Evolutionary conservation across 2,888 invertebrate species (phyloP).

Genomic region (Molanna angustata): DNA sequence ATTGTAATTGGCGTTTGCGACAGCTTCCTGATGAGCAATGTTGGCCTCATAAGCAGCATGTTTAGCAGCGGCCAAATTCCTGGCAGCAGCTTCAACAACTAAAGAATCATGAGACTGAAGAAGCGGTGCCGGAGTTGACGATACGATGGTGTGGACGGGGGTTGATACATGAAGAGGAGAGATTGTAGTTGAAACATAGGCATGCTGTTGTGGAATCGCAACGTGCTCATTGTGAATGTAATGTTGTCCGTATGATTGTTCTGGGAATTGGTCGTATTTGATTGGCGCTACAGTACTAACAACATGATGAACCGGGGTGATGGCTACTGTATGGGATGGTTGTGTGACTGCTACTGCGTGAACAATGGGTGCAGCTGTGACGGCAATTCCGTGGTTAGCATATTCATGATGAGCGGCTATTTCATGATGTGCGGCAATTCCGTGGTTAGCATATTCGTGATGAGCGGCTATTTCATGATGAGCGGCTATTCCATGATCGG

Average conservation of each 20-base stretch:
- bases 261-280: conserved; percentile 7
- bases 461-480: conserved; percentile 24
- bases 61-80: conserved; percentile 26
- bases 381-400: conserved; percentile 23
- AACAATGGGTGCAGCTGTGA: conserved; percentile 23
- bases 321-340: conserved; percentile 29
- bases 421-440: conserved; percentile 27
- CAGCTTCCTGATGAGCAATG: conserved; percentile 27
- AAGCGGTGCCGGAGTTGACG: conserved; percentile 32
- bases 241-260: conserved; percentile 1
- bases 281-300: conserved; percentile 40
- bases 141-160: conserved; percentile 23
- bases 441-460: conserved; percentile 18
- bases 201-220: conserved; percentile 16
- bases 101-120: conserved; percentile 40
- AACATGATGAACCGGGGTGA: conserved; percentile 34
- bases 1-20: conserved; percentile 16
- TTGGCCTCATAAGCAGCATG: conserved; percentile 24
- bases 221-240: neutral
- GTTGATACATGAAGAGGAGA: conserved; percentile 30
- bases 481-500: conserved; percentile 20
- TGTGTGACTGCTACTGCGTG: conserved; percentile 29
- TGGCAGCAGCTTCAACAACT: conserved; percentile 39
- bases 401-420: conserved; percentile 23
- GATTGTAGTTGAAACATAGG: conserved; percentile 28